These are phyloP conservation scores for Platysternon megacephalum DNA, from an alignment of 2,113 vertebrate genomes.

Conservation along the genomic window DNA sequence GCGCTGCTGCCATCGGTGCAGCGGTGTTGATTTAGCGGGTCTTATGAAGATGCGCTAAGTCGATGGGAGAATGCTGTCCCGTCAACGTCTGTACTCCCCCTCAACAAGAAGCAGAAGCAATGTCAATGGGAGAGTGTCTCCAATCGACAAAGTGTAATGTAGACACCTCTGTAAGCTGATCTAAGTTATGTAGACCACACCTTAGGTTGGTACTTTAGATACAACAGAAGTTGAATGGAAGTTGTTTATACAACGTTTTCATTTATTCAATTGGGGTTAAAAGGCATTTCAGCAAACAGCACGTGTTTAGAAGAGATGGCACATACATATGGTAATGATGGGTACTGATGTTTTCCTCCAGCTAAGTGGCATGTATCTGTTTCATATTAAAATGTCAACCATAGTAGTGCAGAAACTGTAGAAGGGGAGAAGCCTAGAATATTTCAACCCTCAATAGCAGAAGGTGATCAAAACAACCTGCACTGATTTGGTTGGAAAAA, in stretches of 20 bases:
- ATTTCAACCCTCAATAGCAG: not conserved
- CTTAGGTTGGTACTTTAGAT: constrained; percentile 21
- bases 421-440: not conserved
- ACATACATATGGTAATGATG: not conserved
- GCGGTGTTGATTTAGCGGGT: too few species aligned
- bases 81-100: too few species aligned
- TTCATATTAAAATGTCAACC: not conserved
- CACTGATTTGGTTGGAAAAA: not conserved
- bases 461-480: not conserved
- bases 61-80: too few species aligned
- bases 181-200: too few species aligned
- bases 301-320: not conserved
- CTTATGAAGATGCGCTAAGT: too few species aligned
- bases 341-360: not conserved
- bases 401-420: not conserved
- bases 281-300: not conserved
- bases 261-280: not conserved
- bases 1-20: too few species aligned
- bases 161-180: too few species aligned
- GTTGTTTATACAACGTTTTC: constrained; percentile 11
- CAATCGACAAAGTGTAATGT: too few species aligned
- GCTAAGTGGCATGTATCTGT: not conserved
- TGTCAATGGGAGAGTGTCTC: too few species aligned
- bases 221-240: not conserved
- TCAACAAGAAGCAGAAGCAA: too few species aligned